These are phyloP conservation scores for Beris chalybata DNA, from an alignment of 2,888 invertebrate species.

Conservation along the genomic window DNA sequence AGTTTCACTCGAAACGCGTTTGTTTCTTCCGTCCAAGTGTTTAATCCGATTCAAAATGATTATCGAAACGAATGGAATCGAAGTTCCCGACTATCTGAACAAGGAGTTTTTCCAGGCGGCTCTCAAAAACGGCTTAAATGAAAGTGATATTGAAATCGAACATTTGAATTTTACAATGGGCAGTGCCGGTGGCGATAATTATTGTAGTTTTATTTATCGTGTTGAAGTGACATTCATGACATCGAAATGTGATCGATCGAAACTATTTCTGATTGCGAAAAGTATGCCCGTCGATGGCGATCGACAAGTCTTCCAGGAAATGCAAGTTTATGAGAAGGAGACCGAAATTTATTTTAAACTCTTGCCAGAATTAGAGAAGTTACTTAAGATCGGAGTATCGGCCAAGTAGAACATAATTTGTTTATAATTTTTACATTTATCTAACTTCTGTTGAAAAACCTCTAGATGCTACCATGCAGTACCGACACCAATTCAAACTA, in stretches of 20 bases:
- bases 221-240: conserved; percentile 39
- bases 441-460: not conserved
- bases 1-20: too few relatives aligned
- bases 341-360: conserved; percentile 56
- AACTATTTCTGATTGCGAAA: conserved; percentile 51
- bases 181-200: conserved; percentile 52
- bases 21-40: too few relatives aligned
- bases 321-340: conserved; percentile 57
- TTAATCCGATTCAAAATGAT: not conserved
- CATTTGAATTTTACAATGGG: conserved; percentile 49
- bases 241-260: conserved; percentile 45
- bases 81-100: conserved; percentile 24
- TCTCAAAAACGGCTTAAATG: conserved; percentile 50
- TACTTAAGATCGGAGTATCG: conserved; percentile 43
- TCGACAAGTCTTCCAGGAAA: conserved; percentile 54
- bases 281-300: conserved; percentile 54
- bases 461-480: not conserved
- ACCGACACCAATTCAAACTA: conserved; percentile 41
- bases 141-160: conserved; percentile 49
- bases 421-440: not conserved
- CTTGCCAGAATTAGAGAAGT: conserved; percentile 55
- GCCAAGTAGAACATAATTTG: too few relatives aligned
- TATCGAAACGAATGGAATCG: not conserved
- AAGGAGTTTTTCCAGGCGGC: conserved; percentile 51
- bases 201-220: conserved; percentile 53